Conservation (phyloP, 2,113 vertebrate species). For the Hymenochirus boettgeri region DNA sequence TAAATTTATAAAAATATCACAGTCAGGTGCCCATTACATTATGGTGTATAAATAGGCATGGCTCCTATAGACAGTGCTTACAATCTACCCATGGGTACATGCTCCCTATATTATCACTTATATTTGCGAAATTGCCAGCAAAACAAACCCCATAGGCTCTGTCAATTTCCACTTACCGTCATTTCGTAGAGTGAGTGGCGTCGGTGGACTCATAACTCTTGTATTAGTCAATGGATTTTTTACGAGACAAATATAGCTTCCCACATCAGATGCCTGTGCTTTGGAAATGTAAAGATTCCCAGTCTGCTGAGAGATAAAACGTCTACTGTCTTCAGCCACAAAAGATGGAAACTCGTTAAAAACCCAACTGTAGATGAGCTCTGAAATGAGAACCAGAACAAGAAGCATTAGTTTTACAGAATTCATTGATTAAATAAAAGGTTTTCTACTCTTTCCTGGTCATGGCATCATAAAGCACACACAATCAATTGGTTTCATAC, state of each 20-base stretch:
- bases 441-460: too few relatives aligned
- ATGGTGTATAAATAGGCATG: too few relatives aligned
- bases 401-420: neutral
- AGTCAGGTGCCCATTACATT: too few relatives aligned
- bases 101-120: too few relatives aligned
- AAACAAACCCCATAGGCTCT: too few relatives aligned
- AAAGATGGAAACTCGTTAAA: slow-evolving; percentile 96
- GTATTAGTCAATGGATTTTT: slow-evolving; percentile 90
- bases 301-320: slow-evolving; percentile 94
- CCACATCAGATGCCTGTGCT: slow-evolving; percentile 89
- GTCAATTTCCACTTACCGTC: slow-evolving; percentile 93
- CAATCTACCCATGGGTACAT: too few relatives aligned
- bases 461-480: too few relatives aligned
- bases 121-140: too few relatives aligned
- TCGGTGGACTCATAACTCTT: slow-evolving; percentile 88
- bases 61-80: too few relatives aligned
- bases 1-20: too few relatives aligned
- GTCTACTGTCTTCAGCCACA: slow-evolving; percentile 89
- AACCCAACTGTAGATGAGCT: slow-evolving; percentile 95
- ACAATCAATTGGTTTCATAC: too few relatives aligned
- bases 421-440: too few relatives aligned
- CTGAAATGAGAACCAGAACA: slow-evolving; percentile 57
- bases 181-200: slow-evolving; percentile 84
- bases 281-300: slow-evolving; percentile 97
- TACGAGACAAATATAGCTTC: slow-evolving; percentile 93